phyloP scores from a whole-genome alignment of 2,797 vertebrate genomes.

The Eurystomus glaucurus region DNA sequence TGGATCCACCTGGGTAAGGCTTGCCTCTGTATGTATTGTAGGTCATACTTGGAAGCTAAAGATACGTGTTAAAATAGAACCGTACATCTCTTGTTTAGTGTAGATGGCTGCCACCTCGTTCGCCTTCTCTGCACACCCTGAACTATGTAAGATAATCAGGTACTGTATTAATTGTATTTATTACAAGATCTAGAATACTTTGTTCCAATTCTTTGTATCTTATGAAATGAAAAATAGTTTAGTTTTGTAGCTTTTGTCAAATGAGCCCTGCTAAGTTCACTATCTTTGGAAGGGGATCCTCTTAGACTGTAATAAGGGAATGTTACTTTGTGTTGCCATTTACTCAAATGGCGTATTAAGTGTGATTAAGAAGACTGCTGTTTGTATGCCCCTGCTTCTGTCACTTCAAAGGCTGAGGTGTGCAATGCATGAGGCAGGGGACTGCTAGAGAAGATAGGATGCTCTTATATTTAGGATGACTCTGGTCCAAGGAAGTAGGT shows the following conservation, averaged over 20 bases:
- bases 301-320: neutral
- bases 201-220: neutral
- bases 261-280: neutral
- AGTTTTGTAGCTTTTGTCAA: neutral
- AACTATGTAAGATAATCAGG: neutral
- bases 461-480: neutral
- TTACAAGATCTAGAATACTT: neutral
- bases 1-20: neutral
- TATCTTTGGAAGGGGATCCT: neutral
- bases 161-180: neutral
- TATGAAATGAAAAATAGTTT: neutral
- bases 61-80: neutral
- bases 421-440: neutral
- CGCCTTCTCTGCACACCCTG: neutral
- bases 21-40: neutral
- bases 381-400: neutral
- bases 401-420: neutral
- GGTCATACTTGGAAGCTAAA: neutral
- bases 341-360: neutral
- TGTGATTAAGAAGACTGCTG: neutral
- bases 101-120: neutral
- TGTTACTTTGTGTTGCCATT: neutral
- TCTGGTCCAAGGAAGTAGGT: neutral
- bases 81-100: neutral
- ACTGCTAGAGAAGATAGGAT: neutral